Evolutionary conservation across 2,113 vertebrate species (phyloP), one percentile per base, ranked within the genome.

Genomic region (Leptobrachium ailaonicum): DNA sequence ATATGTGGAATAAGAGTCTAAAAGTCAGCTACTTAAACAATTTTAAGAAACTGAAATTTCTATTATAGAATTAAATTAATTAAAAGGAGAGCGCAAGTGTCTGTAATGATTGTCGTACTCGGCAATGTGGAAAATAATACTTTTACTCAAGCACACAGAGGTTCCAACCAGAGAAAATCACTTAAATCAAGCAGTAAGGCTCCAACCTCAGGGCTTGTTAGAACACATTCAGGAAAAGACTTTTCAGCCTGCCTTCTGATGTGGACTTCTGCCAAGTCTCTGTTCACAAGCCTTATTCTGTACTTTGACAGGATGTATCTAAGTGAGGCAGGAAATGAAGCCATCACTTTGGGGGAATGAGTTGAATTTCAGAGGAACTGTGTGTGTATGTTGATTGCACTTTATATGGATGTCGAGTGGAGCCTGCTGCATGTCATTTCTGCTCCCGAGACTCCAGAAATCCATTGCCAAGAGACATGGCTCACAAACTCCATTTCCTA

Each of bases 311-410:
- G 79, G 79, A 80, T 80, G 79, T 63, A 74, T 80, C 79, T 75
- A 80, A 80, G 79, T 80, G 79, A 71, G 62, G 64, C 72, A 80
- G 79, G 79, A 80, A 80, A 80, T 80, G 71, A 80, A 80, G 79
- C 79, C 79, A 80, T 80, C 71, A 80, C 66, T 80, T 80, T 58
- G 50, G 79, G 66, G 79, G 78, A 75, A 75, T 60, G 64, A 75
- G 50, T 56, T 62, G 20, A 47, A 66, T 47, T 80, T 72, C 72
- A 80, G 79, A 60, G 78, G 78, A 80, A 72, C 69, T 64, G 42
- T 74, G 56, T 53, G 47, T 80, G 56, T 67, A 41, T 73, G 66
- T 32, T 71, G 5, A 60, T 20, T 67, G 47, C 14, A 68, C 63
- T 68, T 67, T 73, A 80, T 53, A 68, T 43, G 64, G 67, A 73